phyloP scores from a whole-genome alignment of 2,113 vertebrate genomes.

The Hippopotamus amphibius region DNA sequence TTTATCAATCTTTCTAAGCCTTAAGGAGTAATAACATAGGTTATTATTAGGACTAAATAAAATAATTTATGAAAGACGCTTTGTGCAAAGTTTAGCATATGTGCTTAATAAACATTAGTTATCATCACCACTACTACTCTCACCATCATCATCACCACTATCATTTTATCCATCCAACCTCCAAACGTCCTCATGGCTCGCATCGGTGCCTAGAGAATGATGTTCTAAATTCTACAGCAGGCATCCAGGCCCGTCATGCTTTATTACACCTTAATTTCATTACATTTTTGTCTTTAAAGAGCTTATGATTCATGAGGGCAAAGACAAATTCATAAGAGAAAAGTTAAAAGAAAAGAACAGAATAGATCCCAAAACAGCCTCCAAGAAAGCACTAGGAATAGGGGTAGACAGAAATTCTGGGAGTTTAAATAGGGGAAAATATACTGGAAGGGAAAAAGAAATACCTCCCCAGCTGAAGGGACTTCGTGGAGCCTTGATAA shows the following conservation, averaged over 20 bases:
- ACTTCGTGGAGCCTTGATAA: neutral
- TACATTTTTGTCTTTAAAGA: neutral
- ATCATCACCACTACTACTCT: neutral
- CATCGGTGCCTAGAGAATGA: neutral
- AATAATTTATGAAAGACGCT: slow-evolving; percentile 13
- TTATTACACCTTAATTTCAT: neutral
- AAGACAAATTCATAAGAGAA: neutral
- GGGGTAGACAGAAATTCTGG: neutral
- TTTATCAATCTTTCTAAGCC: neutral
- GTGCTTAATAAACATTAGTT: neutral
- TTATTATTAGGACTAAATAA: neutral
- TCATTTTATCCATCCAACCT: neutral
- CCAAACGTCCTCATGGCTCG: neutral
- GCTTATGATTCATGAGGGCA: neutral
- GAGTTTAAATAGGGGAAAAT: neutral
- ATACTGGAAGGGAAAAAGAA: neutral
- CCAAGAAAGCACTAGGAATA: neutral
- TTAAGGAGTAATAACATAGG: neutral
- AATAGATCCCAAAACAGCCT: neutral
- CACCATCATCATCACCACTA: neutral
- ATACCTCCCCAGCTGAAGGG: neutral
- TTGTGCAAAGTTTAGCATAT: neutral
- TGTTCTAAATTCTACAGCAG: neutral
- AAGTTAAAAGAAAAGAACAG: neutral
- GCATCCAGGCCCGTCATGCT: neutral